A percentile compares a stretch with the other conserved stretches of the same genome.
Conservation (phyloP, 2,113 vertebrate genomes). For the Lutjanus erythropterus region DNA sequence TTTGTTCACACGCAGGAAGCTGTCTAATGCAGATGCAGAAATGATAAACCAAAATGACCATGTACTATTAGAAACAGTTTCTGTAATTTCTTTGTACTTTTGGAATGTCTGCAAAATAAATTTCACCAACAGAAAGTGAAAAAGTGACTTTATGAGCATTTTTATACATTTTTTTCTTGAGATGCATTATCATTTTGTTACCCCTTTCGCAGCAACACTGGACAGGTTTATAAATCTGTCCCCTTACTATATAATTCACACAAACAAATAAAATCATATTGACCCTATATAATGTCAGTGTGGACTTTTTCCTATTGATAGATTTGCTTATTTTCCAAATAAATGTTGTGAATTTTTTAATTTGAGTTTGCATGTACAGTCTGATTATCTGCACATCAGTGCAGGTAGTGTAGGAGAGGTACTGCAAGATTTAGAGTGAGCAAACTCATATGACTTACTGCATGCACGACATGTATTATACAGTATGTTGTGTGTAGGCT, state of each 20-base stretch:
- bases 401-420: background rate
- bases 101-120: no score
- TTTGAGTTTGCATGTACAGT: background rate
- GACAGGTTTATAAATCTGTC: background rate
- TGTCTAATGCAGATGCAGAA: no score
- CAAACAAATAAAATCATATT: background rate
- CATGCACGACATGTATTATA: slow-evolving; percentile 44
- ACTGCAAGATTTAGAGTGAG: background rate
- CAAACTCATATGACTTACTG: background rate
- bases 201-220: background rate
- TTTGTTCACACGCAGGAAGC: no score
- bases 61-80: no score
- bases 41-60: no score
- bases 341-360: background rate
- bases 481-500: slow-evolving; percentile 42
- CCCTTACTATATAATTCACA: background rate
- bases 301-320: background rate
- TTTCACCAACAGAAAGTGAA: background rate
- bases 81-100: no score
- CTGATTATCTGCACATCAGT: background rate
- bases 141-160: background rate
- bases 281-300: background rate
- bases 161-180: background rate
- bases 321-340: background rate
- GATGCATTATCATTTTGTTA: background rate